phyloP scores from a whole-genome alignment of 2,888 invertebrate species.

The Punctoribates punctum region DNA sequence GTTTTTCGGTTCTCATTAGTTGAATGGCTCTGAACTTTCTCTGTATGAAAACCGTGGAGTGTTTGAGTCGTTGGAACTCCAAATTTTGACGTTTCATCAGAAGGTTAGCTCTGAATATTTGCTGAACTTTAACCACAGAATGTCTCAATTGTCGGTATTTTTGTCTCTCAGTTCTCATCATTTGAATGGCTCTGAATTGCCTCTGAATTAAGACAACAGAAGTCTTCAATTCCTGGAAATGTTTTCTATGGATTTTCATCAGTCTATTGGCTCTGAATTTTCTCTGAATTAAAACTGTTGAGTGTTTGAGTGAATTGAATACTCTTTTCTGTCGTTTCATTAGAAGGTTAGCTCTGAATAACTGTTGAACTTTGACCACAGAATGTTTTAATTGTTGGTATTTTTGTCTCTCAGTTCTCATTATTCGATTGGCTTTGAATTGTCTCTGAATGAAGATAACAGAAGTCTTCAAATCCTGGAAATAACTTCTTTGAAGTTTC shows the following conservation, averaged over 20 bases:
- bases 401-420: background rate
- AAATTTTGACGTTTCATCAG: no score
- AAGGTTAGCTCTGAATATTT: no score
- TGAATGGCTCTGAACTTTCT: slow-evolving; percentile 12
- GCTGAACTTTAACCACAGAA: background rate
- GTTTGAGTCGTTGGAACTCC: background rate
- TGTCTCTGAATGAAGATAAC: background rate
- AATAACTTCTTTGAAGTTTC: background rate
- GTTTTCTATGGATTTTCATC: background rate
- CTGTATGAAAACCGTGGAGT: background rate
- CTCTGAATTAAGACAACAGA: slow-evolving; percentile 18
- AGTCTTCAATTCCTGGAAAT: background rate
- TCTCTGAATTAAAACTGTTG: background rate
- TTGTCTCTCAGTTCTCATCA: background rate
- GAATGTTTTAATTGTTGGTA: background rate
- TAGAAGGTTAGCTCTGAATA: background rate
- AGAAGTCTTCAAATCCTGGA: background rate
- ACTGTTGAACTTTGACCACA: background rate
- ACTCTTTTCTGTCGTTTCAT: background rate
- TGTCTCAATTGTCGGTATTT: background rate
- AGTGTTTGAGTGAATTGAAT: background rate
- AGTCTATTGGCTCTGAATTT: slow-evolving; percentile 8
- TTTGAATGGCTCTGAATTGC: slow-evolving; percentile 10
- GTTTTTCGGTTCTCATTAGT: background rate
- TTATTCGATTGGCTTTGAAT: background rate